Base-by-base conservation (phyloP, 2,113 vertebrate genomes). In the Buteo buteo region DNA sequence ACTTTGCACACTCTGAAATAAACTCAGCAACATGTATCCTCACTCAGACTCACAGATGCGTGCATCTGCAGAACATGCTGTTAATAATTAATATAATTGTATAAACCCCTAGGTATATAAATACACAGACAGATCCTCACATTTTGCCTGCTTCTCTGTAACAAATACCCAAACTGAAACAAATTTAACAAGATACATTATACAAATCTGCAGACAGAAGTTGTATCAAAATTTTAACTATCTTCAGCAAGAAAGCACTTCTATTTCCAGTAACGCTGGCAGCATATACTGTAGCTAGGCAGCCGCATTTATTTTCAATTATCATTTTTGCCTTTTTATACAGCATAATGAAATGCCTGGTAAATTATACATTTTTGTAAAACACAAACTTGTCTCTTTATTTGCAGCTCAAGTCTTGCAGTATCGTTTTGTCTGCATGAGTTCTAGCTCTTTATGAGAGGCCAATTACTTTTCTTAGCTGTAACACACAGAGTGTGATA, bases 251-350 rank as follows among this genome's bases (percentile, higher is more conserved):
- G 93, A 94, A 95, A 95, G 94, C 17, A 31, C 67, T 91, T 86
- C 97, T 97, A 96, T 97, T 97, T 97, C 82, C 90, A 92, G 73
- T 80, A 97, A 95, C 62, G 34, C 96, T 94, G 88, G 88, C 95
- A 97, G 92, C 88, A 91, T 79, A 78, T 82, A 96, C 62, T 92
- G 69, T 79, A 96, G 93, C 93, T 88, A 97, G 93, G 96, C 96
- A 97, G 96, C 87, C 94, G 3, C 91, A n/a, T 96, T 98, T 96
- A 95, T 97, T 95, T 98, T 94, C 96, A 97, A 97, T 94, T 94
- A 96, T 82, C 70, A 95, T 77, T 96, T 97, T 97, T 96, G 96
- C 94, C 95, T 96, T 97, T 96, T 97, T 96, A 91, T 96, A 86
- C 91, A 77, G 84, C 93, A 93, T 96, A 97, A 96, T 92, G 94